Base-by-base conservation (phyloP, 1,140 invertebrate genomes). In the Capitella teleta region DNA sequence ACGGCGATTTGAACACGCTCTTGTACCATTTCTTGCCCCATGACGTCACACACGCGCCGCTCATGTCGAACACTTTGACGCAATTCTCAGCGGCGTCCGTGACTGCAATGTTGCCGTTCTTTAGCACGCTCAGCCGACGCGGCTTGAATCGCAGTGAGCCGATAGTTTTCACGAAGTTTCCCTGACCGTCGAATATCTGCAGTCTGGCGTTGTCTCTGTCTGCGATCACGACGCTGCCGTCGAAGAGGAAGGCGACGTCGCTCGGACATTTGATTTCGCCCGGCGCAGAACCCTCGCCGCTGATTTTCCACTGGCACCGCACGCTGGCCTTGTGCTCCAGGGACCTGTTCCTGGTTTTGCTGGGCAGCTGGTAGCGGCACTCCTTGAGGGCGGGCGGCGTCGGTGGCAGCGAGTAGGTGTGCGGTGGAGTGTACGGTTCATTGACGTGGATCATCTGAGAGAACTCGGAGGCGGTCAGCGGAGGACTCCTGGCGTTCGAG, bases 141-240 rank as follows among this genome's bases (percentile, higher is more conserved):
- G 38, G 38, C 6, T 19, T 41, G 10, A 41, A 16, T 21, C 6
- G 8, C 6, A 8, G 8, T 19, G 12, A 12, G 10, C 6, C 38
- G 6, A 41, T 41, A 12, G 21, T 6, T 21, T 21, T 41, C 6
- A 12, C 23, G 38, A 6, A 8, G 6, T 8, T 21, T 8, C 38
- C 38, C 6, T 41, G 12, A 8, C 6, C 21, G 38, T 10, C 10
- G 21, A 41, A 8, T 21, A 41, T 6, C 21, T 41, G 38, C 38
- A 41, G 38, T 41, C 38, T 41, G 10, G 8, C 6, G 38, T 41
- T 41, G 8, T 41, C 38, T 19, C 18, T 41, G 38, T 41, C 38
- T 8, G 10, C 6, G 6, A 41, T 21, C 8, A 41, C 6, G 21
- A 41, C 8, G 6, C 6, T 21, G 23, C 38, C 38, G 23, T 41